Base-by-base conservation (phyloP, 2,888 invertebrate genomes). In the Drosophila nigritarsus region DNA sequence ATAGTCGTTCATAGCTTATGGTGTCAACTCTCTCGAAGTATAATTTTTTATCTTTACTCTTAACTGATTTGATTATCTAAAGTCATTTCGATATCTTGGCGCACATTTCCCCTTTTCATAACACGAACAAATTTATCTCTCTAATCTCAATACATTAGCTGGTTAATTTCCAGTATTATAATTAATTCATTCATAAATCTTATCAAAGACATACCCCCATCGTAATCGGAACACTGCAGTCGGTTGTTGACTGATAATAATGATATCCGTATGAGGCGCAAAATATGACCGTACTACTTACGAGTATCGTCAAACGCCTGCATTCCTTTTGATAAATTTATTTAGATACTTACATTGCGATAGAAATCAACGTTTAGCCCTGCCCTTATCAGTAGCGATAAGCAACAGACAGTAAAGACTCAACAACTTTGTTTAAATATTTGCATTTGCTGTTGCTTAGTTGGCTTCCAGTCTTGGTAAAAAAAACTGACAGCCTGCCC, bases 371-470 rank as follows among this genome's bases (percentile, higher is more conserved):
- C 50, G 32, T 36, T 40, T 32, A 50, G 55, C 50, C 65, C 36
- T 56, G 15, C 24, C 29, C 70, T 65, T 85, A 85, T 87, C 83
- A 79, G 62, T 24, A 34, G 51, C 45, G 79, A 84, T 80, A 85
- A 79, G 49, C 72, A 54, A 29, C 61, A 60, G 20, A 51, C 32
- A 62, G 51, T 18, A 50, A 54, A 59, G 50, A 51, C 48, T 34
- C 45, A 50, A 45, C 38, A 59, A 78, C 49, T 73, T 60, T 76
- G 54, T 8, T 67, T 49, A 73, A 82, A 87, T 82, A 87, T 82
- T 75, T 77, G 62, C 63, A 62, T 64, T 76, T 38, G 18, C 20
- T 60, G 38, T 45, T 60, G 65, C 48, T 67, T 55, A 49, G 42
- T 69, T 62, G 42, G 59, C 75, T 69, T 64, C 74, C 60, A 51